Conservation (phyloP, 2,113 vertebrate genomes). For the Brachypteracias leptosomus region DNA sequence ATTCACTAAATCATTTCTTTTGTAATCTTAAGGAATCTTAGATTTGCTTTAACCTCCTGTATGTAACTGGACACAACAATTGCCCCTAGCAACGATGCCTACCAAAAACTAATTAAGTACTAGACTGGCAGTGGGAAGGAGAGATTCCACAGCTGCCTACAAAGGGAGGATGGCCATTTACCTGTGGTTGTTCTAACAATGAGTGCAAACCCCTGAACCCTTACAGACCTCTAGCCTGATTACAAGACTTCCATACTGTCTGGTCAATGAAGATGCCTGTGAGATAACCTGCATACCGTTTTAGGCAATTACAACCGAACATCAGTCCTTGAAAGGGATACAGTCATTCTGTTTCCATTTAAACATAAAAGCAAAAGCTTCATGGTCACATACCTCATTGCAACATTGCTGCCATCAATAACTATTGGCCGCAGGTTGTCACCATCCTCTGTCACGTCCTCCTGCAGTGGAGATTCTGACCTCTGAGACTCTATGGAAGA, state of each 20-base stretch:
- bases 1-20: neutral
- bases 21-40: neutral
- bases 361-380: constrained; percentile 2
- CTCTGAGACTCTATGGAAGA: constrained; percentile 83
- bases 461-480: constrained; percentile 85
- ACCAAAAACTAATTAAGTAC: neutral
- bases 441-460: constrained; percentile 81
- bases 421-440: constrained; percentile 94
- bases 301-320: neutral
- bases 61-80: neutral
- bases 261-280: accelerated
- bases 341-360: neutral
- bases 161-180: neutral
- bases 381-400: constrained; percentile 88
- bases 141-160: neutral
- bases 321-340: neutral
- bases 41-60: neutral
- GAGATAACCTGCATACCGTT: neutral
- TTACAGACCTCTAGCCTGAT: neutral
- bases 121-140: neutral
- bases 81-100: neutral
- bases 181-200: neutral
- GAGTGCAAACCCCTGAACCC: neutral
- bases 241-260: neutral
- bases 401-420: constrained; percentile 96